Conservation (phyloP, 2,113 vertebrate genomes). For the Vombatus ursinus region DNA sequence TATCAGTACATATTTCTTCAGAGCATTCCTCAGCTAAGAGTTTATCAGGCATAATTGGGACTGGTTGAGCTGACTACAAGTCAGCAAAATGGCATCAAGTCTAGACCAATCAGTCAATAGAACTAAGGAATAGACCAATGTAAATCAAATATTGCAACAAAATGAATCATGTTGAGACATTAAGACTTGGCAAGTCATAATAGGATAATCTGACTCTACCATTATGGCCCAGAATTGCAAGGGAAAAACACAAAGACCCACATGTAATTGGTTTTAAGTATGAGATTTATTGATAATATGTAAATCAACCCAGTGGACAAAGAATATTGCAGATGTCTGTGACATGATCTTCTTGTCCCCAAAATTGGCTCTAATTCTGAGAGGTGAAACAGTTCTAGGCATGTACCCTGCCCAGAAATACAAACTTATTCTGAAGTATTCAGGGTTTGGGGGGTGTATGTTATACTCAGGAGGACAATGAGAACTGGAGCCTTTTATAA, state of each 20-base stretch:
- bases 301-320: not conserved
- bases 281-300: not conserved
- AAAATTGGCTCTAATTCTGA: not conserved
- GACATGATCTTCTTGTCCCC: not conserved
- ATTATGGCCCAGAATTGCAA: not conserved
- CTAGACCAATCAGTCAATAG: not conserved
- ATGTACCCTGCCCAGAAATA: not conserved
- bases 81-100: not conserved
- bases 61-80: not conserved
- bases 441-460: not conserved
- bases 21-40: not conserved
- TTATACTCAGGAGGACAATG: not conserved
- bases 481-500: not conserved
- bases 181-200: not conserved
- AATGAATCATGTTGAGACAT: not conserved
- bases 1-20: too few species aligned
- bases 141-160: not conserved
- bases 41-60: not conserved
- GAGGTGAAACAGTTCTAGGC: not conserved
- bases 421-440: not conserved
- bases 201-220: not conserved
- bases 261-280: not conserved
- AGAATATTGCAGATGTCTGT: not conserved
- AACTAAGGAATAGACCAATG: not conserved
- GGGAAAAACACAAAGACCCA: not conserved